Conservation (phyloP, 2,888 invertebrate species). For the Macropis europaea region DNA sequence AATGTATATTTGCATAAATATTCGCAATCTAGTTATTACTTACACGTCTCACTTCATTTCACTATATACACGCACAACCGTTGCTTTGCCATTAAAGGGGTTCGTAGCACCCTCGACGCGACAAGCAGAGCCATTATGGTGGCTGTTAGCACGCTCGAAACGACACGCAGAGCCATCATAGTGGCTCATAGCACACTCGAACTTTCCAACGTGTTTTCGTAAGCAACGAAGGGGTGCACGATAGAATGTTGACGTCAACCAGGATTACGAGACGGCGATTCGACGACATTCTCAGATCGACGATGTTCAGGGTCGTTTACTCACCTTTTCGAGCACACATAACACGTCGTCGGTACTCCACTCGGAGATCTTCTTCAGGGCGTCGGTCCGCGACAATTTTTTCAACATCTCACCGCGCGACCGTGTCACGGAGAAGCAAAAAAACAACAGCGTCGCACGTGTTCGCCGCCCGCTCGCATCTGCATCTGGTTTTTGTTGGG, state of each 20-base stretch:
- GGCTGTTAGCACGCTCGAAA: too few species aligned
- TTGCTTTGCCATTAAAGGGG: too few species aligned
- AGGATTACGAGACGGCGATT: background rate
- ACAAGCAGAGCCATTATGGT: too few species aligned
- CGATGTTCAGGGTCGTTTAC: slow-evolving; percentile 39
- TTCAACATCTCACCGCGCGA: slow-evolving; percentile 68
- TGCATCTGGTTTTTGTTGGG: slow-evolving; percentile 68
- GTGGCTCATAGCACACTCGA: too few species aligned
- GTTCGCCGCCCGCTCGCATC: slow-evolving; percentile 68
- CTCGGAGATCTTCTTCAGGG: slow-evolving; percentile 72
- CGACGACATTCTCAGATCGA: background rate
- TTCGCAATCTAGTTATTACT: too few species aligned
- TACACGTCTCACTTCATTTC: too few species aligned
- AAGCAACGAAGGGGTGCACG: too few species aligned
- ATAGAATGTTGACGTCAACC: background rate
- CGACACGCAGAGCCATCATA: too few species aligned
- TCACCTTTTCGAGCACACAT: slow-evolving; percentile 74
- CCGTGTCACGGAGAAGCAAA: slow-evolving; percentile 52
- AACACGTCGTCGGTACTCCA: slow-evolving; percentile 73
- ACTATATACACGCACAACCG: too few species aligned
- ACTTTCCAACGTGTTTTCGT: too few species aligned
- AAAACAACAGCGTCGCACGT: slow-evolving; percentile 64
- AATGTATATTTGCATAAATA: too few species aligned
- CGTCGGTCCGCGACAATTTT: slow-evolving; percentile 68
- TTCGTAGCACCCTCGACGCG: too few species aligned